A percentile compares a stretch with the other conserved stretches of the same genome.
Conservation (phyloP, 1,140 invertebrate species). For the Steinernema khuongi region DNA sequence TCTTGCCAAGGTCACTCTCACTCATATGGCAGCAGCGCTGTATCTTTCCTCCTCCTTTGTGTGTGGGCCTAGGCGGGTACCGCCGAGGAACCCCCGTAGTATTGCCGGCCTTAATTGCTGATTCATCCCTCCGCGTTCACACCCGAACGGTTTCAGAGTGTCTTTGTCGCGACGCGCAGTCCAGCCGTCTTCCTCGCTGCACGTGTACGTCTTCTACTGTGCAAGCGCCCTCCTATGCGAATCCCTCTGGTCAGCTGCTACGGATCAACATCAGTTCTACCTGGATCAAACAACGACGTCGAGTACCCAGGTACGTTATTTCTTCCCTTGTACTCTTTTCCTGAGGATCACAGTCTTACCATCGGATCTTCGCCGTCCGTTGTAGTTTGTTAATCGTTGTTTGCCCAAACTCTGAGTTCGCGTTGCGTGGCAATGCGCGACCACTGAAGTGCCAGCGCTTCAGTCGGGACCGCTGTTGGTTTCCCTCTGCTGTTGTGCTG, state of each 20-base stretch:
- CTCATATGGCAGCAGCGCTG: background rate
- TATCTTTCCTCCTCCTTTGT: background rate
- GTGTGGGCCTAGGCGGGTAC: constrained; percentile 13
- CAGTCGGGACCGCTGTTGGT: background rate
- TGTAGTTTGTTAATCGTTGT: constrained; percentile 10
- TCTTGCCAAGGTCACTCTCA: constrained; percentile 5
- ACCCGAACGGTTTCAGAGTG: constrained; percentile 11
- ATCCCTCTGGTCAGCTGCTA: constrained; percentile 5
- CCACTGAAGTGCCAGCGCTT: background rate
- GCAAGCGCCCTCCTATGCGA: background rate
- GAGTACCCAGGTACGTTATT: background rate
- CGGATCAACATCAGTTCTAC: constrained; percentile 9
- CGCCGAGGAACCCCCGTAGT: background rate
- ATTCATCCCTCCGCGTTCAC: constrained; percentile 14
- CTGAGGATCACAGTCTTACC: background rate
- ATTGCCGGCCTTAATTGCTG: background rate
- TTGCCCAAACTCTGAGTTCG: constrained; percentile 15
- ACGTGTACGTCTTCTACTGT: constrained; percentile 10
- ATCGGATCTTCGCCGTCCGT: background rate
- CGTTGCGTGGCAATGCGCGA: constrained; percentile 3
- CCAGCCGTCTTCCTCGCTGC: background rate
- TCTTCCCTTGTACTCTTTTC: background rate
- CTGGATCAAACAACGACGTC: background rate
- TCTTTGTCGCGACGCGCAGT: constrained; percentile 10
- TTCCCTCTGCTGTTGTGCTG: background rate